phyloP scores from a whole-genome alignment of 2,113 vertebrate genomes.

The Gulo gulo region DNA sequence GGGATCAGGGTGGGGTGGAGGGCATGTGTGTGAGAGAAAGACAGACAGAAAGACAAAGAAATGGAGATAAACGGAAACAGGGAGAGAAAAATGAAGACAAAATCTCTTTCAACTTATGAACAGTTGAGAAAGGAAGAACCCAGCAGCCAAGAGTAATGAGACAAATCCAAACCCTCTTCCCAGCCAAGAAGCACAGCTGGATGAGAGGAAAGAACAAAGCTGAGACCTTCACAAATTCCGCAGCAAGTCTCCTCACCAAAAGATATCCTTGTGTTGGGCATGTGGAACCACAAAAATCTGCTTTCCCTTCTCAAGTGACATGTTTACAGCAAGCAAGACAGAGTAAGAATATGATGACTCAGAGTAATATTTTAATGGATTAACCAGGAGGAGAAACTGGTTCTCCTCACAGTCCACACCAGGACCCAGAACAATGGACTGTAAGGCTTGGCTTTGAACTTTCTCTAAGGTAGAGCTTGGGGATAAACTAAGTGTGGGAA shows the following conservation, averaged over 20 bases:
- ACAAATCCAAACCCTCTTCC: background rate
- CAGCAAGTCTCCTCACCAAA: background rate
- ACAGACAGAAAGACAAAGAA: background rate
- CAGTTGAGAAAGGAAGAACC: background rate
- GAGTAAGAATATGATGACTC: background rate
- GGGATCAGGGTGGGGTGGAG: background rate
- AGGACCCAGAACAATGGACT: background rate
- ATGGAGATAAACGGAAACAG: background rate
- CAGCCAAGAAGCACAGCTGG: conserved; percentile 26
- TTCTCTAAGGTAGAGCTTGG: fast-evolving
- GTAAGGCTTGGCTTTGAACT: background rate
- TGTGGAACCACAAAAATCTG: background rate
- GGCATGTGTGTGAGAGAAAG: background rate
- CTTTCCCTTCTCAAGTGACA: background rate
- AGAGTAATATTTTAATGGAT: background rate
- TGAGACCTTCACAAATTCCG: background rate
- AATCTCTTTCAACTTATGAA: background rate
- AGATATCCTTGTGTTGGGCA: background rate
- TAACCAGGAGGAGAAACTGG: background rate
- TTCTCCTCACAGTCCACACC: background rate
- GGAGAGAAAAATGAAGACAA: background rate
- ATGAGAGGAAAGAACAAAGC: background rate
- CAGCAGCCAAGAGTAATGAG: background rate
- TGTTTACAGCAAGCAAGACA: background rate
- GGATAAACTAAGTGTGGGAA: background rate